Evolutionary conservation across 2,797 vertebrate genomes (phyloP).

Genomic region (Anguilla pacifica): DNA sequence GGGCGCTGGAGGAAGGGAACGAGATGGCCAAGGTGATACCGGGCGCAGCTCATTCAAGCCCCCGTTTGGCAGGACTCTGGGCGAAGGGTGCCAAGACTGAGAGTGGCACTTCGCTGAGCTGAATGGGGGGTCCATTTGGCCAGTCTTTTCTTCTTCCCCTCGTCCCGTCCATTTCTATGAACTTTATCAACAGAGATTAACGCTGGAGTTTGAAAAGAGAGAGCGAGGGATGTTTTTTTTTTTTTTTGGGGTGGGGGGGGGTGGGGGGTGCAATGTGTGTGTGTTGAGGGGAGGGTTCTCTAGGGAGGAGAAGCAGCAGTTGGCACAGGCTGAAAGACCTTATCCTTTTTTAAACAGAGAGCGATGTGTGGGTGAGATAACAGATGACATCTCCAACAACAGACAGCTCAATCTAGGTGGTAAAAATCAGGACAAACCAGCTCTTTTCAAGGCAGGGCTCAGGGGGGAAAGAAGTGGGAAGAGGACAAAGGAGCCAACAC

Average conservation of each 20-base stretch:
- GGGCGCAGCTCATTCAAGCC: slow-evolving; percentile 43
- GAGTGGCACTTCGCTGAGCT: slow-evolving; percentile 38
- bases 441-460: slow-evolving; percentile 42
- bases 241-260: not conserved
- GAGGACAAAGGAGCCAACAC: slow-evolving; percentile 71
- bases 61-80: slow-evolving; percentile 42
- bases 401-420: slow-evolving; percentile 53
- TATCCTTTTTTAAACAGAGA: slow-evolving; percentile 46
- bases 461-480: slow-evolving; percentile 8
- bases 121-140: slow-evolving; percentile 37
- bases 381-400: slow-evolving; percentile 53
- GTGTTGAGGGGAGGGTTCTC: slow-evolving; percentile 1
- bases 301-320: slow-evolving; percentile 36
- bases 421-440: slow-evolving; percentile 46
- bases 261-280: not conserved
- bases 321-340: slow-evolving; percentile 46
- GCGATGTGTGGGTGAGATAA: slow-evolving; percentile 50
- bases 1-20: slow-evolving; percentile 24
- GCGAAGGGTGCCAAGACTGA: slow-evolving; percentile 35
- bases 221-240: not conserved
- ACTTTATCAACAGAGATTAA: slow-evolving; percentile 45
- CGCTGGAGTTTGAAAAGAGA: slow-evolving; percentile 33
- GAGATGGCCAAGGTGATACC: slow-evolving; percentile 37
- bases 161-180: slow-evolving; percentile 31
- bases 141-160: not conserved